Evolutionary conservation across 2,113 vertebrate genomes (phyloP).

Genomic region (Cichladusa arquata): DNA sequence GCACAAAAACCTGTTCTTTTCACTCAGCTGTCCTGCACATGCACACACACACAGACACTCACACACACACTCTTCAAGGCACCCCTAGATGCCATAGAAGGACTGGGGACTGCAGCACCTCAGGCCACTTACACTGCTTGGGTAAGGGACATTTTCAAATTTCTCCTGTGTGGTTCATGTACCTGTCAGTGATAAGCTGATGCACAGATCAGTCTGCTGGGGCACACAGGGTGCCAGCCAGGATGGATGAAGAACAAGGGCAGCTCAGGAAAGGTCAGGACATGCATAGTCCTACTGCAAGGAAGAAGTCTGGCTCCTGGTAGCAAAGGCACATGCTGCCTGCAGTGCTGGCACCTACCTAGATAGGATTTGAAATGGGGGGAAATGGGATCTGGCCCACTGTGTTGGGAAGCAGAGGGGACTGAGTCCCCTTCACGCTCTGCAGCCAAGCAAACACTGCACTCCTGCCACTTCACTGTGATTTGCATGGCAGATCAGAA

Average conservation of each 20-base stretch:
- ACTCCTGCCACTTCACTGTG: not conserved
- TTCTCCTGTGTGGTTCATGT: not conserved
- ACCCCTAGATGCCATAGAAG: not conserved
- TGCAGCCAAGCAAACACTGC: not conserved
- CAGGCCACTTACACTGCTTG: too few species aligned
- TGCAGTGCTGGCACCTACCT: not conserved
- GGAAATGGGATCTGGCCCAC: not conserved
- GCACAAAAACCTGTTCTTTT: not conserved
- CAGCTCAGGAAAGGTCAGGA: not conserved
- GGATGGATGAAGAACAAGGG: not conserved
- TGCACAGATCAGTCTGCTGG: not conserved
- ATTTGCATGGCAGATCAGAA: not conserved
- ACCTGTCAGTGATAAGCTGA: not conserved
- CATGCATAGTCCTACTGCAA: not conserved
- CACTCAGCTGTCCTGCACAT: not conserved
- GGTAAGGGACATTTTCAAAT: not conserved
- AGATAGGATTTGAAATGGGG: not conserved
- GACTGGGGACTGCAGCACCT: not conserved
- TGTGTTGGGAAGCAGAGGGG: not conserved
- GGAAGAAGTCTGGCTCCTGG: not conserved
- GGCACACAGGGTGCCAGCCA: accelerated
- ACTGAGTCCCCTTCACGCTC: slow-evolving; percentile 10
- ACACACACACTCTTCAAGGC: not conserved
- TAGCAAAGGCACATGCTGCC: not conserved
- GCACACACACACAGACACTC: too few species aligned